Evolutionary conservation across 2,797 vertebrate species (phyloP).

Genomic region (Tapirus indicus): DNA sequence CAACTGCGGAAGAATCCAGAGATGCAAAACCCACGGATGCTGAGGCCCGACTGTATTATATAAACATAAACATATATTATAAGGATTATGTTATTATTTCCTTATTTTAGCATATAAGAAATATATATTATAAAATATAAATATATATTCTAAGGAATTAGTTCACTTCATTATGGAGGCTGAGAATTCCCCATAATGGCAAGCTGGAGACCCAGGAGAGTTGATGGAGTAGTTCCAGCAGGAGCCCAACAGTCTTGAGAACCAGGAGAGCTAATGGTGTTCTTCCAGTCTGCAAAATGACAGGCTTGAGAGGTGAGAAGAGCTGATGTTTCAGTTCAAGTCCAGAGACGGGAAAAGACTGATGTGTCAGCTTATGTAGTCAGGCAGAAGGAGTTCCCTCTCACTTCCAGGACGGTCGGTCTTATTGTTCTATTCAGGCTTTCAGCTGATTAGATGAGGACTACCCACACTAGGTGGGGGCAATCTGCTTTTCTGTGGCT

Average conservation of each 20-base stretch:
- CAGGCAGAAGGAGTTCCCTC: neutral
- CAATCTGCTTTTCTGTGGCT: neutral
- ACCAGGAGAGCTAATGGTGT: neutral
- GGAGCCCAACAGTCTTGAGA: neutral
- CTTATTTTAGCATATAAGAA: neutral
- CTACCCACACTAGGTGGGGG: neutral
- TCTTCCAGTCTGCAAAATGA: neutral
- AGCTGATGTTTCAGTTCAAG: neutral
- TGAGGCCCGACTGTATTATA: neutral
- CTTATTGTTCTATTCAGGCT: neutral
- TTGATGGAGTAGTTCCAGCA: neutral
- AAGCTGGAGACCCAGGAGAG: neutral
- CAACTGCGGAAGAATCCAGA: no score
- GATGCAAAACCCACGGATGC: no score
- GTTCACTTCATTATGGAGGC: neutral
- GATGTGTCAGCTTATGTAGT: neutral
- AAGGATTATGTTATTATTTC: neutral
- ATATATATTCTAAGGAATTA: neutral
- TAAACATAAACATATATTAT: neutral
- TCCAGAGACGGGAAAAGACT: neutral
- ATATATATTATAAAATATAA: neutral
- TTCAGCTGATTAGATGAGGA: neutral
- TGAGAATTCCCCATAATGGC: neutral
- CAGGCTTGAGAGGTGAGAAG: neutral
- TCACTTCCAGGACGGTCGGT: neutral